These are phyloP conservation scores for Artibeus lituratus DNA, from an alignment of 2,797 vertebrate genomes.

Conservation along the genomic window DNA sequence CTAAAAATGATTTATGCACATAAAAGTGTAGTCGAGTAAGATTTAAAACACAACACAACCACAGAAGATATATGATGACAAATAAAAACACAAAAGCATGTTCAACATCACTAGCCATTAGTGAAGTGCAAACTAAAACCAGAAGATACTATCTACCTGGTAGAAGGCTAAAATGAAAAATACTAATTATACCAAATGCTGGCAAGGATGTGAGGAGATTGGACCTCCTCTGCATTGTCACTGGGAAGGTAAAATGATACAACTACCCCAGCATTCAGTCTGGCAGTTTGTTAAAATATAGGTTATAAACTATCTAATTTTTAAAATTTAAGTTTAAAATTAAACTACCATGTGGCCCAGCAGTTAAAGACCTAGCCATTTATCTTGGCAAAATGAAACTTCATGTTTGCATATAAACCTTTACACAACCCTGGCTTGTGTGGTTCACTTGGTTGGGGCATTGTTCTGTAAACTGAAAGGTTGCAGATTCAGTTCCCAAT, in stretches of 20 bases:
- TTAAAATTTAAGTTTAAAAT: neutral
- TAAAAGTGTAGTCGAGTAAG: neutral
- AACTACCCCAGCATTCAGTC: neutral
- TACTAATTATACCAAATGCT: slow-evolving; percentile 24
- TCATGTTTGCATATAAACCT: neutral
- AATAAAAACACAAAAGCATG: neutral
- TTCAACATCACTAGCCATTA: neutral
- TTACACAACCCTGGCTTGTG: neutral
- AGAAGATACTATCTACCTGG: neutral
- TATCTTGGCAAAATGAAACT: neutral
- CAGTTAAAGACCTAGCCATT: neutral
- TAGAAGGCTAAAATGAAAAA: slow-evolving; percentile 28
- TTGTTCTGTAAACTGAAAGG: neutral
- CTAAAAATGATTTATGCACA: slow-evolving; percentile 1
- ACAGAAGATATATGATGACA: neutral
- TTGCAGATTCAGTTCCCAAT: neutral
- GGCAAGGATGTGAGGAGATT: neutral
- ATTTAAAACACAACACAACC: neutral
- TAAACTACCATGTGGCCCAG: neutral
- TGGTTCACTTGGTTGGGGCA: neutral
- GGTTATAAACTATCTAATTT: neutral
- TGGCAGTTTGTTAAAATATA: neutral
- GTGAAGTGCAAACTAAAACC: slow-evolving; percentile 18
- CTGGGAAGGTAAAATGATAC: neutral
- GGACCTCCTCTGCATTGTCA: neutral